A percentile compares a stretch with the other conserved stretches of the same genome.
phyloP scores from a whole-genome alignment of 2,113 vertebrate genomes.

The Saguinus midas region DNA sequence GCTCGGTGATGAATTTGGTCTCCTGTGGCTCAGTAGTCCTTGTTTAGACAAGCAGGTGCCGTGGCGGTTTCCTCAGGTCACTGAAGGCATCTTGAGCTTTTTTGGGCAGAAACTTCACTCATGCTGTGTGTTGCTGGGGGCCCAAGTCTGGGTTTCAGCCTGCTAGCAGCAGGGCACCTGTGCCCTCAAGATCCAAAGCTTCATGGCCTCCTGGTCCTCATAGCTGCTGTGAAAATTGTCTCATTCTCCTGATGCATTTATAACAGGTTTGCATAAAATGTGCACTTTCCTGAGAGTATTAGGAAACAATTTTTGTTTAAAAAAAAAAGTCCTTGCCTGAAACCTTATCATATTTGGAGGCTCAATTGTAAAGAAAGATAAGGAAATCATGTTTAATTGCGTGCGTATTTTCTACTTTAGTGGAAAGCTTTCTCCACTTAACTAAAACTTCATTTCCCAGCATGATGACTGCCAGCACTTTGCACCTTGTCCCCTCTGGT shows the following conservation, averaged over 20 bases:
- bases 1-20: rapidly evolving
- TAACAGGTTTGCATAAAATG: neutral
- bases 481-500: rapidly evolving
- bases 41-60: neutral
- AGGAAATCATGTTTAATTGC: rapidly evolving
- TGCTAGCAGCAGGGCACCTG: neutral
- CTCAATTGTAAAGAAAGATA: rapidly evolving
- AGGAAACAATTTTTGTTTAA: neutral
- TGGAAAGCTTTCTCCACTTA: neutral
- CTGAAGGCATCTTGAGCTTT: neutral
- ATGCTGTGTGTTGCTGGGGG: rapidly evolving
- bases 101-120: neutral
- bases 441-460: neutral
- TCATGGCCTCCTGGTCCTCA: neutral
- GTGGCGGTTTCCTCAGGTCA: neutral
- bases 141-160: neutral
- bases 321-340: neutral
- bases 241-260: neutral
- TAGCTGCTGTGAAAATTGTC: rapidly evolving
- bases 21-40: too few relatives aligned
- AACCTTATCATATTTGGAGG: neutral
- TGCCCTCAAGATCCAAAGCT: neutral
- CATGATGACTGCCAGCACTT: rapidly evolving
- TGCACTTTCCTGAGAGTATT: neutral
- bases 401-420: neutral